A percentile compares a stretch with the other conserved stretches of the same genome.
phyloP scores from a whole-genome alignment of 2,797 vertebrate species.

The Lindbergichthys nudifrons region DNA sequence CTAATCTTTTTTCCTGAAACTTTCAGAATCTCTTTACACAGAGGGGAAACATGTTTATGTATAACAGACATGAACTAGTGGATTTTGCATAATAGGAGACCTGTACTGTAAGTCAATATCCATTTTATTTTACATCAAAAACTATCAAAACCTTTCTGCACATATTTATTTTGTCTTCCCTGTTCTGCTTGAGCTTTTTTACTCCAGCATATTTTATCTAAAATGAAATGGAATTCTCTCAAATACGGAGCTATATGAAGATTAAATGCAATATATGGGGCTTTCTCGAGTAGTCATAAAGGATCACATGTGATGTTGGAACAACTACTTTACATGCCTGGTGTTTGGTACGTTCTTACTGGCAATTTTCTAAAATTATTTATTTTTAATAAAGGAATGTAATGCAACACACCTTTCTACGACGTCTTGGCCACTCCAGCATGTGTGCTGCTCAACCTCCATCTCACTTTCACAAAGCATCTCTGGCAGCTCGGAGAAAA shows the following conservation, averaged over 20 bases:
- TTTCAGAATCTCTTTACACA: too few relatives aligned
- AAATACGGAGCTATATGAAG: too few relatives aligned
- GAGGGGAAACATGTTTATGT: too few relatives aligned
- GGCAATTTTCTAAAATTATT: not conserved
- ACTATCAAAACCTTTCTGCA: not conserved
- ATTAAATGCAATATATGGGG: not conserved
- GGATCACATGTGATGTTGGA: not conserved
- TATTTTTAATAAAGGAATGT: not conserved
- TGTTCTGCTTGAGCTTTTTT: not conserved
- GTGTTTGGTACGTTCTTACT: not conserved
- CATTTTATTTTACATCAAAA: not conserved
- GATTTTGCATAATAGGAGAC: too few relatives aligned
- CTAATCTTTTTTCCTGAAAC: too few relatives aligned
- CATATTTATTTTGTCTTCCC: not conserved
- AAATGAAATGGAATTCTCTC: not conserved
- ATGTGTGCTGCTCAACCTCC: constrained; percentile 90
- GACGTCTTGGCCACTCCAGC: constrained; percentile 91
- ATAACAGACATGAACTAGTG: too few relatives aligned
- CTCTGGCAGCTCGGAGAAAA: constrained; percentile 89
- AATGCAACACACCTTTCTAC: constrained; percentile 86
- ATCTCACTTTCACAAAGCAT: constrained; percentile 90
- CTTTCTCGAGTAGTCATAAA: not conserved
- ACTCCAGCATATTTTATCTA: not conserved
- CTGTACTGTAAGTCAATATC: too few relatives aligned
- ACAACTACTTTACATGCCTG: not conserved